Evolutionary conservation across 2,888 invertebrate species (phyloP).

Genomic region (Xiphydria camelus): DNA sequence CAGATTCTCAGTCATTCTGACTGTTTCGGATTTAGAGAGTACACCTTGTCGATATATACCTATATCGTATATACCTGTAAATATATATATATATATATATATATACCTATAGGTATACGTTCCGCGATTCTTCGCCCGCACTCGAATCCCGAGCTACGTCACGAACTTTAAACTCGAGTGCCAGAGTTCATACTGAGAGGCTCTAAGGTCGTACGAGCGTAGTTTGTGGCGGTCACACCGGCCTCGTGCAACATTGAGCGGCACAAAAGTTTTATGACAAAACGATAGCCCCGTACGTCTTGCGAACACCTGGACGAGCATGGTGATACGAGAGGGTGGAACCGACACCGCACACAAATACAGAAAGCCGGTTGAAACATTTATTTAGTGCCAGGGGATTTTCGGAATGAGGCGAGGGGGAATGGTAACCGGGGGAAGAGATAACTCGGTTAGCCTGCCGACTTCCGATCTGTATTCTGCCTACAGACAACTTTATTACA

Average conservation of each 20-base stretch:
- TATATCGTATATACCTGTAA: too few relatives aligned
- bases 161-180: slow-evolving; percentile 38
- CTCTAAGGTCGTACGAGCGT: slow-evolving; percentile 19
- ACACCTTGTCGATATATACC: too few relatives aligned
- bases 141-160: too few relatives aligned
- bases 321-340: slow-evolving; percentile 12
- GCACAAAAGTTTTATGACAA: slow-evolving; percentile 32
- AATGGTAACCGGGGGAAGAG: slow-evolving; percentile 37
- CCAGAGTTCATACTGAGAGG: slow-evolving; percentile 25
- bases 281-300: slow-evolving; percentile 34
- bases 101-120: neutral
- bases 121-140: too few relatives aligned
- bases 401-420: slow-evolving; percentile 38
- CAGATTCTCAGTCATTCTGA: too few relatives aligned
- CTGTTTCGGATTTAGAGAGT: too few relatives aligned
- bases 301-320: slow-evolving; percentile 21
- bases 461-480: slow-evolving; percentile 55
- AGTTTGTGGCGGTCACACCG: slow-evolving; percentile 20
- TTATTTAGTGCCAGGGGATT: slow-evolving; percentile 54
- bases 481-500: slow-evolving; percentile 52
- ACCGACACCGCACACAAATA: slow-evolving; percentile 46
- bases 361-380: slow-evolving; percentile 49
- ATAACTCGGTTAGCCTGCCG: slow-evolving; percentile 52
- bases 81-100: neutral
- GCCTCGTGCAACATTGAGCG: slow-evolving; percentile 37